Evolutionary conservation across 2,888 invertebrate species (phyloP).

Genomic region (Hymenopus coronatus): DNA sequence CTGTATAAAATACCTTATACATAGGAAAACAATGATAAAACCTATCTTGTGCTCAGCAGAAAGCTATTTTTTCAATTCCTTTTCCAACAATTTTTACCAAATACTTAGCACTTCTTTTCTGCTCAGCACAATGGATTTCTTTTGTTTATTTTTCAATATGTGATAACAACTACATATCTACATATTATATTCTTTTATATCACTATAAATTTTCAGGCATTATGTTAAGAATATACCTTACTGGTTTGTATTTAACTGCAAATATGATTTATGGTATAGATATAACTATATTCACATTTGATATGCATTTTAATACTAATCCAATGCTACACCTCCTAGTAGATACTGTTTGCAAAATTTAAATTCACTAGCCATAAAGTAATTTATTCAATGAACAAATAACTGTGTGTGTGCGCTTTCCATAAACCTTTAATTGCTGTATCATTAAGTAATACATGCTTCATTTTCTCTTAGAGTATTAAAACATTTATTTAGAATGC

Average conservation of each 20-base stretch:
- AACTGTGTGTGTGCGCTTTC: neutral
- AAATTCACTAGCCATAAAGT: neutral
- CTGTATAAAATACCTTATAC: no score
- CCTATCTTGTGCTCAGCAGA: neutral
- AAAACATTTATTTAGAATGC: no score
- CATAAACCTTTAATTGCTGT: no score
- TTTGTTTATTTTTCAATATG: neutral
- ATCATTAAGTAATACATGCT: no score
- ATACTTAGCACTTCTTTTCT: neutral
- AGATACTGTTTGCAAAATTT: neutral
- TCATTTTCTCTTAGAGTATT: no score
- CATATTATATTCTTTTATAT: neutral
- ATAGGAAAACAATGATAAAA: neutral
- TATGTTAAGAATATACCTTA: neutral
- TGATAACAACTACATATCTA: neutral
- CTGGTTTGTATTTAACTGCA: neutral
- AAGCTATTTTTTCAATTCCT: neutral
- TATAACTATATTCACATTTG: neutral
- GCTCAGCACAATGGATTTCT: neutral
- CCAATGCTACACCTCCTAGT: neutral
- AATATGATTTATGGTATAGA: neutral
- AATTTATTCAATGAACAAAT: neutral
- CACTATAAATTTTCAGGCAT: neutral
- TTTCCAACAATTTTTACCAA: neutral
- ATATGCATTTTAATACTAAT: neutral